These are phyloP conservation scores for Clanis bilineata DNA, from an alignment of 2,888 invertebrate genomes.

Conservation along the genomic window DNA sequence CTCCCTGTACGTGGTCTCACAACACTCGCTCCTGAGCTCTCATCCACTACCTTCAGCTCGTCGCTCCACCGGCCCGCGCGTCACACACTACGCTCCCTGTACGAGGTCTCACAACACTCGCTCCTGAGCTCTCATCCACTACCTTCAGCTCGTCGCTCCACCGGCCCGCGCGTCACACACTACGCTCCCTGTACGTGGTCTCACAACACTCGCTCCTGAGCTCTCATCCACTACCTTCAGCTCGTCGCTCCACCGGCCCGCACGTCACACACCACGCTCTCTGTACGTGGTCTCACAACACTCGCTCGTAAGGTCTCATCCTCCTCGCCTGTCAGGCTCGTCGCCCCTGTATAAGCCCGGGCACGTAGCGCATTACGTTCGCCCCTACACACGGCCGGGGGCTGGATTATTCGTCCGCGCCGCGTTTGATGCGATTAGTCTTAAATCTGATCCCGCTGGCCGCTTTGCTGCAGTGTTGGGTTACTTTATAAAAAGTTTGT, in stretches of 20 bases:
- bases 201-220: conserved; percentile 20
- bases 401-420: conserved; percentile 31
- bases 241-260: conserved; percentile 2
- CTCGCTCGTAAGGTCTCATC: conserved; percentile 13
- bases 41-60: background rate
- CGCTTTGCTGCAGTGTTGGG: conserved; percentile 28
- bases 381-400: conserved; percentile 1
- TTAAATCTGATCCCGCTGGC: conserved; percentile 33
- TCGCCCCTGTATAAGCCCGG: conserved; percentile 9
- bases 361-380: conserved; percentile 31
- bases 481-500: conserved; percentile 34
- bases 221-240: conserved; percentile 9
- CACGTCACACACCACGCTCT: conserved; percentile 1
- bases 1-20: background rate
- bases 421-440: conserved; percentile 33
- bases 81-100: background rate
- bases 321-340: conserved; percentile 11
- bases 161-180: background rate
- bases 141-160: conserved; percentile 7
- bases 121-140: conserved; percentile 1
- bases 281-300: conserved; percentile 1
- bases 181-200: background rate
- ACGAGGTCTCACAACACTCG: background rate
- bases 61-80: conserved; percentile 1
- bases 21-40: background rate